Conservation (phyloP, 1,140 invertebrate species). For the Trichonephila clavata region DNA sequence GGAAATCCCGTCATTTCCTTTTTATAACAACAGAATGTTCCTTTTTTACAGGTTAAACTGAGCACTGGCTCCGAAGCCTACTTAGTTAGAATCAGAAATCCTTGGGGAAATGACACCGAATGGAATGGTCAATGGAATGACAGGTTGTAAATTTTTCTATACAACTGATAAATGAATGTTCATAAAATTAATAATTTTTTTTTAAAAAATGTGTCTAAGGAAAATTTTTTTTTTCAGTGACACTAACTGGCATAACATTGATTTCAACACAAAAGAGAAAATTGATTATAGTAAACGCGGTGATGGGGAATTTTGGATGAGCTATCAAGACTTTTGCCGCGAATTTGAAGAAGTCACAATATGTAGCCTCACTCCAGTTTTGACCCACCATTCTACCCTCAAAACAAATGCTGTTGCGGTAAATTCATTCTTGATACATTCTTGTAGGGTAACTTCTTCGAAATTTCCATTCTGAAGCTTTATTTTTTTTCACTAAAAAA, state of each 20-base stretch:
- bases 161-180: background rate
- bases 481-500: background rate
- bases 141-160: conserved; percentile 83
- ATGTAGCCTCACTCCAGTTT: conserved; percentile 82
- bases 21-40: background rate
- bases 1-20: too few species aligned
- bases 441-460: background rate
- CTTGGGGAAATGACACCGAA: conserved; percentile 97
- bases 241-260: conserved; percentile 81
- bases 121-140: conserved; percentile 99
- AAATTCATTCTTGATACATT: background rate
- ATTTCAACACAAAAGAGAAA: conserved; percentile 80
- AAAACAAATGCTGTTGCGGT: conserved; percentile 19
- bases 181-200: background rate
- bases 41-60: conserved; percentile 59
- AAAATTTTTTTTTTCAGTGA: conserved; percentile 79
- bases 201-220: background rate
- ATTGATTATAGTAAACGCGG: conserved; percentile 80
- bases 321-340: conserved; percentile 81
- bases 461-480: background rate
- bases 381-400: conserved; percentile 64
- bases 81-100: conserved; percentile 94
- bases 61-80: conserved; percentile 69
- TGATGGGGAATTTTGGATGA: conserved; percentile 84
- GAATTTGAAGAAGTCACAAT: conserved; percentile 83